These are phyloP conservation scores for Lasioglossum calceatum DNA, from an alignment of 2,888 invertebrate species.

Conservation along the genomic window DNA sequence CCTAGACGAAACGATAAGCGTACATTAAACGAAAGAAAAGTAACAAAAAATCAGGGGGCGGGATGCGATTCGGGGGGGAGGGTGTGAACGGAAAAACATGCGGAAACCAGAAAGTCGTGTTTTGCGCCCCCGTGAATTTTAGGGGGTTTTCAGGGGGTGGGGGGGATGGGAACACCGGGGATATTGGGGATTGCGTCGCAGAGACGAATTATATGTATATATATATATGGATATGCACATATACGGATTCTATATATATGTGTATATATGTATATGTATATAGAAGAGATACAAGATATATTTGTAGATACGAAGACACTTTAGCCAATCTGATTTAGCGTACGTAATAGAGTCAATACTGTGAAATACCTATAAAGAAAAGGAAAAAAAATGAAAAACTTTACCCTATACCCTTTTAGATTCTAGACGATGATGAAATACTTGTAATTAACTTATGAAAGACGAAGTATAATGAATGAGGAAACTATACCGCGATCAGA, in stretches of 20 bases:
- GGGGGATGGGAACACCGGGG: neutral
- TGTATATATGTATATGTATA: slow-evolving; percentile 65
- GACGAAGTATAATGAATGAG: slow-evolving; percentile 74
- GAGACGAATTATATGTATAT: slow-evolving; percentile 52
- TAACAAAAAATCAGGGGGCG: neutral
- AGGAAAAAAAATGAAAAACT: slow-evolving; percentile 57
- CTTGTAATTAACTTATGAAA: slow-evolving; percentile 81
- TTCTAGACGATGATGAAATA: slow-evolving; percentile 72
- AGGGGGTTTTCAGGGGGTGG: neutral
- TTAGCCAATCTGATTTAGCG: slow-evolving; percentile 81
- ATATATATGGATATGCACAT: slow-evolving; percentile 60
- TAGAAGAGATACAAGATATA: slow-evolving; percentile 73
- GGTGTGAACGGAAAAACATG: neutral
- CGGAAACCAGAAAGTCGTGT: neutral
- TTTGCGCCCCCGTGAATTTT: neutral
- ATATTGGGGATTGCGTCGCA: slow-evolving; percentile 1
- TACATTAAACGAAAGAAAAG: slow-evolving; percentile 28
- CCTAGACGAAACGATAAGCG: neutral
- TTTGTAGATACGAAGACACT: slow-evolving; percentile 81
- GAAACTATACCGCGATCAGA: slow-evolving; percentile 76
- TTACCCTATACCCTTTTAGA: slow-evolving; percentile 75
- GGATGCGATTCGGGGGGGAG: neutral
- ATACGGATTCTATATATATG: slow-evolving; percentile 41
- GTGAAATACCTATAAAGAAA: slow-evolving; percentile 80
- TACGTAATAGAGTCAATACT: slow-evolving; percentile 82